These are phyloP conservation scores for Oceanodroma leucorhoa DNA, from an alignment of 2,797 vertebrate genomes.

Conservation along the genomic window DNA sequence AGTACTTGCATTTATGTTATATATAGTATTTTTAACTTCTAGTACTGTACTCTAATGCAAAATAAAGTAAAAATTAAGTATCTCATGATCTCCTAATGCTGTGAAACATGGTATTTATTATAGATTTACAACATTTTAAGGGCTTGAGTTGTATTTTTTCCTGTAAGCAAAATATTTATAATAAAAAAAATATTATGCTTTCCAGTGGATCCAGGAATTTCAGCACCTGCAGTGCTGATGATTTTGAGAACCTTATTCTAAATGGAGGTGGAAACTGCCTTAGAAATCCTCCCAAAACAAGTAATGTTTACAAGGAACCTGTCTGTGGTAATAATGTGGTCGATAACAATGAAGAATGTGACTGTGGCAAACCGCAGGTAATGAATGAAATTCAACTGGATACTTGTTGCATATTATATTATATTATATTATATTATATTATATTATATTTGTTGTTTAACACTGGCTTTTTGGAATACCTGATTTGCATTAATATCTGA, in stretches of 20 bases:
- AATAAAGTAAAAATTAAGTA: not conserved
- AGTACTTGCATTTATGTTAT: not conserved
- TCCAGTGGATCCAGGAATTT: slow-evolving; percentile 78
- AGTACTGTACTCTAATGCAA: not conserved
- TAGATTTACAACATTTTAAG: not conserved
- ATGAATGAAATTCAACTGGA: not conserved
- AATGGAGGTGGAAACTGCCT: slow-evolving; percentile 83
- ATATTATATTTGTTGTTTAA: not conserved
- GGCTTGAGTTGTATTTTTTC: not conserved
- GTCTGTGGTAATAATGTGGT: slow-evolving; percentile 85
- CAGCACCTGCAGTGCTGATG: slow-evolving; percentile 81
- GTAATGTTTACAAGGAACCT: slow-evolving; percentile 70
- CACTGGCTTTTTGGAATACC: not conserved
- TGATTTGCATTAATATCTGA: not conserved
- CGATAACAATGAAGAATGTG: slow-evolving; percentile 84
- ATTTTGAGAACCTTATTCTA: slow-evolving; percentile 82
- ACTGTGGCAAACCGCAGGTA: slow-evolving; percentile 87
- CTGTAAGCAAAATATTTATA: not conserved
- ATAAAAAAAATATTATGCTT: not conserved
- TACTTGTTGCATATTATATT: not conserved
- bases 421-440: not conserved
- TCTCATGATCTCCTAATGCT: not conserved
- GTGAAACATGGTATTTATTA: not conserved
- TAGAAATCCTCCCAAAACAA: slow-evolving; percentile 78
- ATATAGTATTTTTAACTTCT: not conserved